Conservation (phyloP, 2,113 vertebrate genomes). For the Donacobius atricapilla region DNA sequence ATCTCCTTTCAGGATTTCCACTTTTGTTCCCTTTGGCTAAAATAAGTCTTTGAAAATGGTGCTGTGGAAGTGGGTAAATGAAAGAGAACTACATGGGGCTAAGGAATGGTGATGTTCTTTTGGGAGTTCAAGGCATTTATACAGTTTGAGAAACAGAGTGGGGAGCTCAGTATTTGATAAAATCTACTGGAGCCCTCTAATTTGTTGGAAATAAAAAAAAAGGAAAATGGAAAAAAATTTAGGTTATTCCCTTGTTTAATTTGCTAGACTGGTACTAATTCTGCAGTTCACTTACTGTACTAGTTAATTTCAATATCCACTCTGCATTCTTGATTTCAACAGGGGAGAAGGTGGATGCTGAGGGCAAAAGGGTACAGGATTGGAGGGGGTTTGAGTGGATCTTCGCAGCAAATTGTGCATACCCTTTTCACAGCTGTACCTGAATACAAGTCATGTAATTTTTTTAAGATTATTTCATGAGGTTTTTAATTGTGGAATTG, state of each 20-base stretch:
- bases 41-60: constrained; percentile 68
- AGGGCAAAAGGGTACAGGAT: constrained; percentile 64
- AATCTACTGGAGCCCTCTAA: constrained; percentile 66
- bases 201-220: constrained; percentile 60
- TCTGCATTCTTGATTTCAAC: constrained; percentile 63
- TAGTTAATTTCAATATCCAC: constrained; percentile 63
- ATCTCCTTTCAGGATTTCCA: constrained; percentile 65
- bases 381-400: constrained; percentile 20
- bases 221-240: constrained; percentile 49
- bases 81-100: constrained; percentile 66
- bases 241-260: constrained; percentile 69
- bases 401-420: not conserved
- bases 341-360: constrained; percentile 63
- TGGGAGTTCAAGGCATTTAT: constrained; percentile 69
- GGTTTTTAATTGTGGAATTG: not conserved
- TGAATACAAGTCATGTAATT: not conserved
- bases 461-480: not conserved
- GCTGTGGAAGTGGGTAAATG: constrained; percentile 70
- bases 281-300: constrained; percentile 62
- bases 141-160: constrained; percentile 52
- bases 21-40: constrained; percentile 71
- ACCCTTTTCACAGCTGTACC: not conserved
- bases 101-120: constrained; percentile 61
- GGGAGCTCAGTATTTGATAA: constrained; percentile 60
- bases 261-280: constrained; percentile 66